Percentiles rank a stretch among this genome's conserved stretches.
Evolutionary conservation across 2,113 vertebrate species (phyloP).

Genomic region (Cheilinus undulatus): DNA sequence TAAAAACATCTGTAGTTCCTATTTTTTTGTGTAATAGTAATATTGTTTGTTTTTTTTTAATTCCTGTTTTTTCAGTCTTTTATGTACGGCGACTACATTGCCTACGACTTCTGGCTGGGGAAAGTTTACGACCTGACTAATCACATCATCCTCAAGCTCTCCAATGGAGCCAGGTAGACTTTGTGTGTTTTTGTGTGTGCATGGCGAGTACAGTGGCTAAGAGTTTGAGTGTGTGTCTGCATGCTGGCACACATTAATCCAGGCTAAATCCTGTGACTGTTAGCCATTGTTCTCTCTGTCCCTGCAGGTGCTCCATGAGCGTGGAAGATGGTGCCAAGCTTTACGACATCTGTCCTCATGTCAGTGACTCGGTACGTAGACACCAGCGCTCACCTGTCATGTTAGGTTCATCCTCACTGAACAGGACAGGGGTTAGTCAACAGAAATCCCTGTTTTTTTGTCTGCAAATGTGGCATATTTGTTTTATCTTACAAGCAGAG

Average conservation of each 20-base stretch:
- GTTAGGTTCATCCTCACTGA: background rate
- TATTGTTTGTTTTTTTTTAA: too few species aligned
- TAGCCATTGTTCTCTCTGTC: background rate
- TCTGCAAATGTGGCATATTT: too few species aligned
- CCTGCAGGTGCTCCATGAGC: constrained; percentile 95
- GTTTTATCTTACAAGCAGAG: too few species aligned
- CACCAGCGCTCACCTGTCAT: background rate
- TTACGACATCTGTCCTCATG: constrained; percentile 96
- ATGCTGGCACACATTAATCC: constrained; percentile 3
- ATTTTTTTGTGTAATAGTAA: too few species aligned
- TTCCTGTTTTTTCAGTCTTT: constrained; percentile 88
- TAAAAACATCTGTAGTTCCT: too few species aligned
- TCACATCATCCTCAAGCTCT: constrained; percentile 96
- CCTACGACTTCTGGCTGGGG: constrained; percentile 98
- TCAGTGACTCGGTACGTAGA: constrained; percentile 93
- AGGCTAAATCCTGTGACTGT: constrained; percentile 18
- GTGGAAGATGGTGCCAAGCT: constrained; percentile 98
- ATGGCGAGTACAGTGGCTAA: too few species aligned
- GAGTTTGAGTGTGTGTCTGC: background rate
- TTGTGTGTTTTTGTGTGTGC: constrained; percentile 1
- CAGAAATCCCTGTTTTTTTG: too few species aligned
- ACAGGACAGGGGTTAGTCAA: constrained; percentile 7
- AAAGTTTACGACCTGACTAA: constrained; percentile 98
- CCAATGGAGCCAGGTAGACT: constrained; percentile 95
- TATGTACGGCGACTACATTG: constrained; percentile 99